Percentiles rank a stretch among this genome's conserved stretches.
Evolutionary conservation across 1,140 invertebrate species (phyloP).

Genomic region (Oncopeltus fasciatus): DNA sequence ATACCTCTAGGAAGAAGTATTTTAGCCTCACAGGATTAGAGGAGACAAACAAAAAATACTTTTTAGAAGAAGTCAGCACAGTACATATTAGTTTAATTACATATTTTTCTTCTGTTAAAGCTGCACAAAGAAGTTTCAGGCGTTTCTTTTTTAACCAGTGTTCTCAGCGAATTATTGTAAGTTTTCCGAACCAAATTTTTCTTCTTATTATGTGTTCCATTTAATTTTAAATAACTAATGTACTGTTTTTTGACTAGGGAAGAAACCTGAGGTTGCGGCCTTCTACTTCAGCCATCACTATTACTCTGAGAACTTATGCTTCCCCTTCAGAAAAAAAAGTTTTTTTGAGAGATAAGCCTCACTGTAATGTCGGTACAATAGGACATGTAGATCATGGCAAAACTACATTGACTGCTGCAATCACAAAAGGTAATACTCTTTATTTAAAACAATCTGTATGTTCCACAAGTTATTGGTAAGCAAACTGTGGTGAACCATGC

Average conservation of each 20-base stretch:
- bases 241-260: background rate
- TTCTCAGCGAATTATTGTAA: background rate
- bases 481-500: no score
- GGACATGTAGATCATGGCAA: slow-evolving; percentile 99
- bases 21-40: no score
- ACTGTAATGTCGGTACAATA: slow-evolving; percentile 96
- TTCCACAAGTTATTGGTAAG: no score
- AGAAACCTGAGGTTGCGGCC: background rate
- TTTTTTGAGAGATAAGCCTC: slow-evolving; percentile 29
- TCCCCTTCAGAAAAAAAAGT: slow-evolving; percentile 10
- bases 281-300: background rate
- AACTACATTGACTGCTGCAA: slow-evolving; percentile 96
- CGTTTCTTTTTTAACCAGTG: background rate
- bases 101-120: background rate
- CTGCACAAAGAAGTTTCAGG: background rate
- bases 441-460: no score
- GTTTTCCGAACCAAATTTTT: background rate
- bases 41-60: no score
- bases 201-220: background rate
- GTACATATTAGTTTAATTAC: no score
- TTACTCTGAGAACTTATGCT: slow-evolving; percentile 11
- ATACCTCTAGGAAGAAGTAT: no score
- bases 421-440: slow-evolving; percentile 51
- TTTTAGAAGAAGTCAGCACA: no score
- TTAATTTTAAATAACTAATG: background rate